phyloP scores from a whole-genome alignment of 1,140 invertebrate genomes.

The Bombus huntii region DNA sequence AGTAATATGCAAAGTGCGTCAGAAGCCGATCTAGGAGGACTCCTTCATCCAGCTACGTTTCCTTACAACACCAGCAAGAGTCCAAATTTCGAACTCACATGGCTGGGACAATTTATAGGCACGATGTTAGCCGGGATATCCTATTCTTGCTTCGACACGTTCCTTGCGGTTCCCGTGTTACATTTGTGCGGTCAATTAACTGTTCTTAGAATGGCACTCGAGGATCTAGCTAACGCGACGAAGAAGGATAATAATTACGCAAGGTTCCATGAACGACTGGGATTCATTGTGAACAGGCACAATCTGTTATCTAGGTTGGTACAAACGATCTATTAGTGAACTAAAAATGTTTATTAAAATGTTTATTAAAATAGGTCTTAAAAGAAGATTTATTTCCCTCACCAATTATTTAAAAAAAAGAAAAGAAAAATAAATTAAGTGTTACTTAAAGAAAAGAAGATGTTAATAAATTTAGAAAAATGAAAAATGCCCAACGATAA shows the following conservation, averaged over 20 bases:
- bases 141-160: conserved; percentile 78
- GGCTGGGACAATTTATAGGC: conserved; percentile 77
- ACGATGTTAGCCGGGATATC: conserved; percentile 74
- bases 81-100: conserved; percentile 81
- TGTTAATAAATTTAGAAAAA: neutral
- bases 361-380: too few relatives aligned
- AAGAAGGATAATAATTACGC: neutral
- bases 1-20: conserved; percentile 38
- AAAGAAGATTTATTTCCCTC: too few relatives aligned
- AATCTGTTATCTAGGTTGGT: conserved; percentile 25
- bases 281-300: conserved; percentile 34
- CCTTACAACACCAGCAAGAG: conserved; percentile 79
- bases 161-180: conserved; percentile 78
- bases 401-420: neutral
- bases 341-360: neutral
- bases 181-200: conserved; percentile 80
- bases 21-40: conserved; percentile 16
- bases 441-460: neutral
- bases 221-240: neutral
- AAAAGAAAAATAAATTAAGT: neutral
- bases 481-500: too few relatives aligned
- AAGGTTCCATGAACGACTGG: neutral
- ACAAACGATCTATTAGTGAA: neutral
- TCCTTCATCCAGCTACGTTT: conserved; percentile 64
- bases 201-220: conserved; percentile 72